Conservation (phyloP, 1,140 invertebrate genomes). For the Drosophila sturtevanti region DNA sequence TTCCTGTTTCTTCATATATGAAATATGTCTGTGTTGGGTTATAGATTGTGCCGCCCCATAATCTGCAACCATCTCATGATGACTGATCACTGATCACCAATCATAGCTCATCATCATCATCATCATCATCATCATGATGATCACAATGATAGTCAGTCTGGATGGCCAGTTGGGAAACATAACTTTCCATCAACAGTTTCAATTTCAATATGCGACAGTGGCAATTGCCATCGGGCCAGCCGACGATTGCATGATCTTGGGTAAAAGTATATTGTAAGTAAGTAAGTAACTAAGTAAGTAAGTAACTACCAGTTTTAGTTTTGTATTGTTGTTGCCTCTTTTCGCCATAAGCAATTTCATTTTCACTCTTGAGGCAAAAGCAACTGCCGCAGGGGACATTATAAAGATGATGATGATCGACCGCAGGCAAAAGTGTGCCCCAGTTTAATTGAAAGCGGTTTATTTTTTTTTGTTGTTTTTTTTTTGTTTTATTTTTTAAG, state of each 20-base stretch:
- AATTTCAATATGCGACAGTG: conserved; percentile 64
- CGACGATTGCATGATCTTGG: conserved; percentile 13
- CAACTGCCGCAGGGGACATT: conserved; percentile 50
- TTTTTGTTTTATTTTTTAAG: conserved; percentile 10
- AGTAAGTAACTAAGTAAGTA: conserved; percentile 45
- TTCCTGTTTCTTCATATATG: conserved; percentile 39
- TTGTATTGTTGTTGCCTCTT: neutral
- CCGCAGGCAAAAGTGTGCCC: conserved; percentile 79
- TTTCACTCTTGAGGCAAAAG: conserved; percentile 69
- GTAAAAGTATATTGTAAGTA: conserved; percentile 37
- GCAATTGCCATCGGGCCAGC: conserved; percentile 32
- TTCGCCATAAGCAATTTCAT: conserved; percentile 67
- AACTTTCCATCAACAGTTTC: conserved; percentile 74
- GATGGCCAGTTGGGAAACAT: conserved; percentile 40
- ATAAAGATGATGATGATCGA: conserved; percentile 47
- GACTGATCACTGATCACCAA: conserved; percentile 7
- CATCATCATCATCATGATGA: conserved; percentile 44
- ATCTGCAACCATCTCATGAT: conserved; percentile 53
- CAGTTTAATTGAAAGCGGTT: conserved; percentile 80
- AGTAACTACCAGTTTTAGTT: conserved; percentile 66
- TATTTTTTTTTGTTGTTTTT: conserved; percentile 22
- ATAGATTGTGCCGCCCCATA: conserved; percentile 61
- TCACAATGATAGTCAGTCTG: conserved; percentile 9
- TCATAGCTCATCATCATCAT: conserved; percentile 40
- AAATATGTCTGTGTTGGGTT: neutral